Percentiles rank a stretch among this genome's conserved stretches.
phyloP scores from a whole-genome alignment of 2,113 vertebrate species.

The Caloenas nicobarica region DNA sequence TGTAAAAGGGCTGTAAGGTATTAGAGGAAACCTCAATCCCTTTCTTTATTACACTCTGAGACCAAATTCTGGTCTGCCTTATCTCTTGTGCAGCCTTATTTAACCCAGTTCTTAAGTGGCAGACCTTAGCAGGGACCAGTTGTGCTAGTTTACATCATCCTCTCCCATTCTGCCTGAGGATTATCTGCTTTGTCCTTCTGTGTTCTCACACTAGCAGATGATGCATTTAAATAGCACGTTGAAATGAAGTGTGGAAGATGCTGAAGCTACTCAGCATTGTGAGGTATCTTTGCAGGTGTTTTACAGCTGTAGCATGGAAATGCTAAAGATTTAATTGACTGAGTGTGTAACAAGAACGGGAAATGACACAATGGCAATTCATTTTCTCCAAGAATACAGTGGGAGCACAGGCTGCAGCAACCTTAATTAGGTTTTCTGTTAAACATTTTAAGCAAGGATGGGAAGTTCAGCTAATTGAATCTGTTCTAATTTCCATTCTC shows the following conservation, averaged over 20 bases:
- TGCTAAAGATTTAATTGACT: not conserved
- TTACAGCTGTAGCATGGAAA: not conserved
- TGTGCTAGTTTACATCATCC: not conserved
- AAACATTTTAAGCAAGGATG: slow-evolving; percentile 33
- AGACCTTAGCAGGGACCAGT: not conserved
- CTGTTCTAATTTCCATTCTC: slow-evolving; percentile 38
- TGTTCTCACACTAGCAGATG: not conserved
- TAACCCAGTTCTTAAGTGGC: not conserved
- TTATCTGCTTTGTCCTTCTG: not conserved
- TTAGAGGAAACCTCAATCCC: not conserved
- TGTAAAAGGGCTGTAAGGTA: not conserved
- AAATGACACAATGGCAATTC: slow-evolving; percentile 34
- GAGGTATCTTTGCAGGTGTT: not conserved
- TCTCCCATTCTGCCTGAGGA: not conserved
- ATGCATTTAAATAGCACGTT: not conserved
- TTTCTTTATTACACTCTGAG: not conserved
- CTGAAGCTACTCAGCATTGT: not conserved
- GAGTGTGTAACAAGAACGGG: slow-evolving; percentile 23
- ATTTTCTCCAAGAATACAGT: slow-evolving; percentile 18
- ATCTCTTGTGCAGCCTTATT: not conserved
- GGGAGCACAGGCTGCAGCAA: not conserved
- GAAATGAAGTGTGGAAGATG: not conserved
- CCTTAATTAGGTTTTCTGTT: slow-evolving; percentile 18
- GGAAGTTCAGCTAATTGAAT: slow-evolving; percentile 38
- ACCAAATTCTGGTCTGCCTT: not conserved